Base-by-base conservation (phyloP, 2,797 vertebrate genomes). In the Neosilurus hyrtlii region DNA sequence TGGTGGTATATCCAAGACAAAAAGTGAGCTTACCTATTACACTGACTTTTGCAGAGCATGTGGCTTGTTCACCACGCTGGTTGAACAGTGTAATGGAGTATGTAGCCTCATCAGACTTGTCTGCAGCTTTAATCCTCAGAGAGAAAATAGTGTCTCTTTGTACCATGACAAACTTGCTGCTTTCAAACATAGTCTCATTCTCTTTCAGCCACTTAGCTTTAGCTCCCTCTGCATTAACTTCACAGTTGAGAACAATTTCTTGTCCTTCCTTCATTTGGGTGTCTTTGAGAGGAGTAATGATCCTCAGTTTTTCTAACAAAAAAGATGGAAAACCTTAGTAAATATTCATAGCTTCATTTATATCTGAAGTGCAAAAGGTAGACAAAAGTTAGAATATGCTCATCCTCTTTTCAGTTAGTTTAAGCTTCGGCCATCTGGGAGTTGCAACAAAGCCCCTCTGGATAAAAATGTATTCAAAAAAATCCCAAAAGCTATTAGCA, bases 201-300 rank as follows among this genome's bases (percentile, higher is more conserved):
- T 97, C 94, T 93, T 96, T 97, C 89, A 97, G 94, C 98, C 98
- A 99, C 87, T 99, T 99, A 82, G 97, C 97, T 89, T 98, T 99
- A 9, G 96, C 97, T 87, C 96, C 97, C 87, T 97, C 98, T 0
- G 95, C 93, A 90, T 99, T 99, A 24, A 96, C 96, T 93, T 99
- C 98, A 71, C 98, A 99, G 92, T 98, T 97, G 87, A 99, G 98
- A 83, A 97, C 91, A 20, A 96, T 94, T 92, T 99, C 98, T 86
- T 95, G 91, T 90, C 96, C 96, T 87, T 98, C 98, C 87, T 94
- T 97, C 87, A 95, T 95, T 83, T 94, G 92, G 7, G 95, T 93
- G 89, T 99, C 96, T 88, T 95, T 97, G 79, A 99, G 94, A 0
- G 97, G 97, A 57, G 97, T 97, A 89, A 98, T 86, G 82, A 99